phyloP scores from a whole-genome alignment of 2,888 invertebrate species.

The Parelbella ahira region DNA sequence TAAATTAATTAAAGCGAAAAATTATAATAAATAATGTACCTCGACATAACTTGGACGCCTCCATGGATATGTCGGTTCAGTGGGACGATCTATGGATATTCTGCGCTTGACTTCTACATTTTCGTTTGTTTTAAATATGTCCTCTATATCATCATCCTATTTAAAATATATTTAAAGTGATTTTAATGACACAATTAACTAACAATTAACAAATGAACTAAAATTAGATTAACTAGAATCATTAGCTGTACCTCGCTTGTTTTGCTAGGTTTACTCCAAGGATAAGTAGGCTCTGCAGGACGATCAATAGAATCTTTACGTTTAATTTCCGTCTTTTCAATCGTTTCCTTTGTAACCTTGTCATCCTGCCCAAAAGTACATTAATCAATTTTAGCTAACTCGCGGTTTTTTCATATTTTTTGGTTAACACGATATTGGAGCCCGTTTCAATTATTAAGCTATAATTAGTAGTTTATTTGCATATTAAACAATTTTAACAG shows the following conservation, averaged over 20 bases:
- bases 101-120: constrained; percentile 31
- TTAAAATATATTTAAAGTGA: too few species aligned
- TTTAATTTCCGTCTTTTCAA: constrained; percentile 4
- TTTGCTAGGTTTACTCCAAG: constrained; percentile 42
- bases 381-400: neutral
- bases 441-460: too few species aligned
- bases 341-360: neutral
- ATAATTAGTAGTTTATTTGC: too few species aligned
- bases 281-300: constrained; percentile 35
- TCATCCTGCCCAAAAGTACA: constrained; percentile 5
- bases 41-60: constrained; percentile 36
- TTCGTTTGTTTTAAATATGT: constrained; percentile 25
- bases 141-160: constrained; percentile 16
- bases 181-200: too few species aligned
- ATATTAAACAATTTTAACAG: too few species aligned
- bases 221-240: too few species aligned
- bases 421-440: too few species aligned
- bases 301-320: neutral
- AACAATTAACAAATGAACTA: too few species aligned
- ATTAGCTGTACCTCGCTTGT: constrained; percentile 40
- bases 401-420: too few species aligned
- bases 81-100: constrained; percentile 34
- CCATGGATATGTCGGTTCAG: constrained; percentile 38
- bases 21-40: constrained; percentile 30
- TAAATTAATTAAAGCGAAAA: too few species aligned